Evolutionary conservation across 2,888 invertebrate genomes (phyloP), one percentile per base, ranked within the genome.

Genomic region (Agrochola lota): DNA sequence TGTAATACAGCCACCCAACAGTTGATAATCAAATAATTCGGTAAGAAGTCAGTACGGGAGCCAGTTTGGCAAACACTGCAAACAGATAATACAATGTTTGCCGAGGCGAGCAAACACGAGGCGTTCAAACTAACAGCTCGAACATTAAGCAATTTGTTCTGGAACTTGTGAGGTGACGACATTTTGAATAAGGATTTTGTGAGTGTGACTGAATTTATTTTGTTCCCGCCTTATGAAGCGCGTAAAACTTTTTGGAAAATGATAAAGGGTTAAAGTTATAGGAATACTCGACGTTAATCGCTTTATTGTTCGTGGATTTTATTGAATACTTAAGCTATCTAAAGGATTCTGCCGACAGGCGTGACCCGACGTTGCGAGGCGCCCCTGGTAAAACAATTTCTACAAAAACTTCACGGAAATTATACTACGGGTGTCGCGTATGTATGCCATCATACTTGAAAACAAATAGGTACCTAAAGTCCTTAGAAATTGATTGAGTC

Each of bases 121-220:
- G 77, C 75, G 85, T 79, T 75, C 83, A 76, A 84, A 88, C 85
- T 87, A 84, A 87, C 83, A 82, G 75, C 78, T 75, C 71, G 71
- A 84, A 85, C 81, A 87, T 86, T 87, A 87, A 86, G 88, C 85
- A 88, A 90, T 89, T 90, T 91, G 89, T 89, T 83, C 76, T 74
- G 83, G 80, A 77, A 87, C 75, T 86, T 78, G 59, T 68, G 74
- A 84, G 83, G 78, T 85, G 77, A 78, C 76, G 71, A 74, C 75
- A 83, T 76, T 85, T 82, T 79, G 80, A 76, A 85, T 79, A 66
- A 76, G 75, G 67, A 71, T 76, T 67, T 67, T 69, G 62, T 75
- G 26, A 75, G 52, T 35, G 72, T 74, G 35, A 76, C 63, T 46
- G 55, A 63, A 70, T 84, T 75, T 71, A 64, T 70, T 71, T 67